These are phyloP conservation scores for Oegoconia quadripuncta DNA, from an alignment of 2,888 invertebrate genomes.

Conservation along the genomic window DNA sequence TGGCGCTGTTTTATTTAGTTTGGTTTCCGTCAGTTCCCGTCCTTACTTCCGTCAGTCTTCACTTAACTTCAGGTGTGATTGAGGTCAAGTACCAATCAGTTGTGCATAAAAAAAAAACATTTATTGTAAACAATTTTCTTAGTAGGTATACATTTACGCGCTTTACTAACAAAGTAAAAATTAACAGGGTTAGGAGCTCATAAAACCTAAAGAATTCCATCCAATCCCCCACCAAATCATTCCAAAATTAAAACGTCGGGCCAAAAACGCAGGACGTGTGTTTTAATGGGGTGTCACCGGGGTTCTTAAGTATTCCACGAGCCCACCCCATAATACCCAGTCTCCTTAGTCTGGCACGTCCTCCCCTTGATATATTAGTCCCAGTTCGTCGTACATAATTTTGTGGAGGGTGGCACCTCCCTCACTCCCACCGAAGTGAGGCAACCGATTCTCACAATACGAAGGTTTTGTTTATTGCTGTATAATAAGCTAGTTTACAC, in stretches of 20 bases:
- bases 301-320: constrained; percentile 78
- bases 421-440: constrained; percentile 53
- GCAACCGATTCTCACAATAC: constrained; percentile 72
- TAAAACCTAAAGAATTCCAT: background rate
- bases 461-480: constrained; percentile 73
- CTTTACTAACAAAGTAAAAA: too few species aligned
- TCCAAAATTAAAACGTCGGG: constrained; percentile 70
- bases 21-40: too few species aligned
- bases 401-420: constrained; percentile 67
- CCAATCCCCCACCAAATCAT: background rate
- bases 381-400: constrained; percentile 80
- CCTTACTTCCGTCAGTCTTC: too few species aligned
- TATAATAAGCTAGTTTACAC: constrained; percentile 51
- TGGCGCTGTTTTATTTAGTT: too few species aligned
- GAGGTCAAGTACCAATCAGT: too few species aligned
- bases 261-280: constrained; percentile 76
- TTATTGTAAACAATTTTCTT: too few species aligned
- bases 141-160: too few species aligned
- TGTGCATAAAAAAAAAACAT: too few species aligned
- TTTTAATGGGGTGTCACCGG: constrained; percentile 78
- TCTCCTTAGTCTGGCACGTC: constrained; percentile 78
- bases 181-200: too few species aligned
- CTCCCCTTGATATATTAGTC: constrained; percentile 79
- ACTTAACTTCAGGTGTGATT: too few species aligned
- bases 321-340: constrained; percentile 76